A percentile compares a stretch with the other conserved stretches of the same genome.
phyloP scores from a whole-genome alignment of 2,888 invertebrate species.

The Callosobruchus maculatus region DNA sequence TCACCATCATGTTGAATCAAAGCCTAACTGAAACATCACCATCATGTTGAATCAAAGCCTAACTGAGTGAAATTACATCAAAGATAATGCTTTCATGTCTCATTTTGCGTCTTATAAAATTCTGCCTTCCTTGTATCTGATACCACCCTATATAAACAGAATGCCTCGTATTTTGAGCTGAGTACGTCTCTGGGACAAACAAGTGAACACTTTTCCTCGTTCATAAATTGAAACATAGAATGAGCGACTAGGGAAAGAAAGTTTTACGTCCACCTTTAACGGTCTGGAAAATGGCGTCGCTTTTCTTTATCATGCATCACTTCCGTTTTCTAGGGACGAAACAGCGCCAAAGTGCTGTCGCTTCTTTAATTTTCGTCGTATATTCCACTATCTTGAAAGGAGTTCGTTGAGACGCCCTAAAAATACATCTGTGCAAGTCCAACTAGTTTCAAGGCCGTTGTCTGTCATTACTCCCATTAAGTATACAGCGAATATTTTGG shows the following conservation, averaged over 20 bases:
- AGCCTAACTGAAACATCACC: too few relatives aligned
- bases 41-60: too few relatives aligned
- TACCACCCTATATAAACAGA: too few relatives aligned
- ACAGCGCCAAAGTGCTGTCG: not conserved
- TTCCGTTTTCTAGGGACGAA: not conserved
- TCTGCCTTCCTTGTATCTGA: too few relatives aligned
- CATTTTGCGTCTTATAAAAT: too few relatives aligned
- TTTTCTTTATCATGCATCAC: not conserved
- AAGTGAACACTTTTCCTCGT: not conserved
- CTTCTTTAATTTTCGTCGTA: not conserved
- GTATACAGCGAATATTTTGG: too few relatives aligned
- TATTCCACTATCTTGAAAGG: not conserved
- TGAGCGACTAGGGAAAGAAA: slow-evolving; percentile 7
- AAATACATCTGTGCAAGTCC: not conserved
- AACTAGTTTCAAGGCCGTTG: too few relatives aligned
- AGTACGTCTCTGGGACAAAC: not conserved
- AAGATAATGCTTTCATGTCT: too few relatives aligned
- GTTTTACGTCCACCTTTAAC: slow-evolving; percentile 6
- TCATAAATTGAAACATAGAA: slow-evolving; percentile 4
- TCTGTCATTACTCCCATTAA: too few relatives aligned
- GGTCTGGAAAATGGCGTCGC: slow-evolving; percentile 3
- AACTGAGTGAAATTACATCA: too few relatives aligned
- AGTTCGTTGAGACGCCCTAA: not conserved
- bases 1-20: too few relatives aligned
- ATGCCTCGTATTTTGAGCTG: not conserved